These are phyloP conservation scores for Jacana jacana DNA, from an alignment of 2,113 vertebrate genomes.

Conservation along the genomic window DNA sequence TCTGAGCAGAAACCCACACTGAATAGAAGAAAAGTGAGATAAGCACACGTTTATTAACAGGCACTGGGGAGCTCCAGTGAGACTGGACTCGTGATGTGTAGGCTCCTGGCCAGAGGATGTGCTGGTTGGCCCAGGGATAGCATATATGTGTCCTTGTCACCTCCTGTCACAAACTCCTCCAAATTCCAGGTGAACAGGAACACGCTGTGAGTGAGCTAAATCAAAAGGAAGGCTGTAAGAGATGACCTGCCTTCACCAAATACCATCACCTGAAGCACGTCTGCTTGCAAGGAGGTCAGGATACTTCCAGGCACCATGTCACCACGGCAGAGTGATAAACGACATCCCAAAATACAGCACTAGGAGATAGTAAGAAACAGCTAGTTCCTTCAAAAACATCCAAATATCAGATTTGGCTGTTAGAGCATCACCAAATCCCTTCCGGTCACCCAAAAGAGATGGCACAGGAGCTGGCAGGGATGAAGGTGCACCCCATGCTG, in stretches of 20 bases:
- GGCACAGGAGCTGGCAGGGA: neutral
- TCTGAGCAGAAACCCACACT: neutral
- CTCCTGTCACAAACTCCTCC: neutral
- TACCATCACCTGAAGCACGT: neutral
- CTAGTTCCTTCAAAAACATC: neutral
- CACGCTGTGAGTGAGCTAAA: neutral
- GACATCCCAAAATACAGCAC: neutral
- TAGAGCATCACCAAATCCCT: rapidly evolving
- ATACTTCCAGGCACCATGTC: neutral
- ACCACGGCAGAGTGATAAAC: neutral
- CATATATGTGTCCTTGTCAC: rapidly evolving
- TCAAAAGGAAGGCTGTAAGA: neutral
- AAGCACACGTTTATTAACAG: rapidly evolving
- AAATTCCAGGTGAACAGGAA: neutral
- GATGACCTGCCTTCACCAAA: neutral
- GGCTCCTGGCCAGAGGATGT: neutral
- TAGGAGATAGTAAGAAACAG: neutral
- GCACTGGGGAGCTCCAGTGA: rapidly evolving
- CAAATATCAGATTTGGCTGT: neutral
- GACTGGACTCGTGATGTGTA: neutral
- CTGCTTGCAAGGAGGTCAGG: neutral
- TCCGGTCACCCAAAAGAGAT: rapidly evolving
- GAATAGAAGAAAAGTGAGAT: neutral
- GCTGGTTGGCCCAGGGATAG: neutral
- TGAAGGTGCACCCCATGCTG: neutral